Percentiles rank a stretch among this genome's conserved stretches.
Conservation (phyloP, 2,113 vertebrate genomes). For the Tretioscincus oriximinensis region DNA sequence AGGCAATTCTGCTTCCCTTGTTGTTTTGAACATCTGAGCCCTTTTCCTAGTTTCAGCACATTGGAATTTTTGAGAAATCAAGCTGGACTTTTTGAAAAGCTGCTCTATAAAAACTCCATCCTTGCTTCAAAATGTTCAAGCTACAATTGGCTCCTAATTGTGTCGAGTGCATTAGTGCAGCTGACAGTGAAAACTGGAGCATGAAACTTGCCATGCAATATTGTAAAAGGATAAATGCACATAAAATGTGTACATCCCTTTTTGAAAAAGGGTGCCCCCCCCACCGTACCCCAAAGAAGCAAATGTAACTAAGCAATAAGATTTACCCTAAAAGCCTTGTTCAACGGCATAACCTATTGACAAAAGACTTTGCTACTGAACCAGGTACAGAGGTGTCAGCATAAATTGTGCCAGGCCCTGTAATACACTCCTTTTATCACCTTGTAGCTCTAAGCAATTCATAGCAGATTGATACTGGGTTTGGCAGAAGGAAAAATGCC, state of each 20-base stretch:
- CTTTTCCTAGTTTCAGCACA: not conserved
- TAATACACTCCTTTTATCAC: not conserved
- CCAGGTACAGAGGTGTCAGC: not conserved
- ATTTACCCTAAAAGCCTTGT: not conserved
- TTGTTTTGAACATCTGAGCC: not conserved
- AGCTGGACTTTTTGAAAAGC: not conserved
- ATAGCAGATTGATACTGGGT: not conserved
- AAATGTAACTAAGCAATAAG: not conserved
- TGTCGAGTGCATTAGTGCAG: accelerated
- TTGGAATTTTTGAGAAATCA: not conserved
- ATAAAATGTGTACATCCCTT: too few species aligned
- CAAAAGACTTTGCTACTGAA: not conserved
- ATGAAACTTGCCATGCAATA: not conserved
- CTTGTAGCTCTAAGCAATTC: not conserved
- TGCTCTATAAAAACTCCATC: not conserved
- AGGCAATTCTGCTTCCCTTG: not conserved
- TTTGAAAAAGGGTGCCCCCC: too few species aligned
- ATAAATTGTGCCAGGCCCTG: not conserved
- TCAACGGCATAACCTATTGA: not conserved
- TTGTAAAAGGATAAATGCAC: not conserved
- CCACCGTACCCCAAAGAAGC: not conserved
- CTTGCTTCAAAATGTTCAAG: not conserved
- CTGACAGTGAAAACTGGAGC: not conserved
- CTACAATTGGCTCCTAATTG: not conserved
- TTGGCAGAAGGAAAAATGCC: too few species aligned